A percentile compares a stretch with the other conserved stretches of the same genome.
Evolutionary conservation across 2,888 invertebrate genomes (phyloP).

Genomic region (Zootermopsis nevadensis): DNA sequence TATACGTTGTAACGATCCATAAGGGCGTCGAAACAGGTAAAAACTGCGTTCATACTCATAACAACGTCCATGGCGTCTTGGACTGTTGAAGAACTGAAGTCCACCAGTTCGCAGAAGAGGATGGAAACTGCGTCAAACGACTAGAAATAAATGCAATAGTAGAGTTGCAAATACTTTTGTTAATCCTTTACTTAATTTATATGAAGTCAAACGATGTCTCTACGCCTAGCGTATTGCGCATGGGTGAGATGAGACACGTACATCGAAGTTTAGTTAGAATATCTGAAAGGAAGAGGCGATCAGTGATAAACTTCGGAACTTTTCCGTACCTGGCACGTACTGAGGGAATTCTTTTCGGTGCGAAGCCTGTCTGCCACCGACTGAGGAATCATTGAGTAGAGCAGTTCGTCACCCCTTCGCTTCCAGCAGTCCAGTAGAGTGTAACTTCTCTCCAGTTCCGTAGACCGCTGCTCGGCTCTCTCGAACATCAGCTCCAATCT

Average conservation of each 20-base stretch:
- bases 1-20: constrained; percentile 88
- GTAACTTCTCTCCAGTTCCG: constrained; percentile 82
- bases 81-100: constrained; percentile 70
- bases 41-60: constrained; percentile 86
- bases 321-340: constrained; percentile 78
- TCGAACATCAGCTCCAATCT: constrained; percentile 84
- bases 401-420: constrained; percentile 82
- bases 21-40: constrained; percentile 84
- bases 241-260: too few relatives aligned
- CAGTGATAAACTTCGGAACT: background rate
- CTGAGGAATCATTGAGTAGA: constrained; percentile 92
- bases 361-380: constrained; percentile 61
- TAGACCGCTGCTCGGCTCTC: constrained; percentile 82
- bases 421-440: constrained; percentile 86
- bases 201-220: too few relatives aligned
- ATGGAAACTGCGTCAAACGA: constrained; percentile 82
- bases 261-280: too few relatives aligned
- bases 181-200: too few relatives aligned
- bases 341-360: constrained; percentile 78
- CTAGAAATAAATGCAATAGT: constrained; percentile 66
- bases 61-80: constrained; percentile 82
- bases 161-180: too few relatives aligned
- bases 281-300: background rate
- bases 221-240: too few relatives aligned
- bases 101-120: constrained; percentile 80